Evolutionary conservation across 2,888 invertebrate genomes (phyloP), one percentile per base, ranked within the genome.

Genomic region (Pollenia griseotomentosa): DNA sequence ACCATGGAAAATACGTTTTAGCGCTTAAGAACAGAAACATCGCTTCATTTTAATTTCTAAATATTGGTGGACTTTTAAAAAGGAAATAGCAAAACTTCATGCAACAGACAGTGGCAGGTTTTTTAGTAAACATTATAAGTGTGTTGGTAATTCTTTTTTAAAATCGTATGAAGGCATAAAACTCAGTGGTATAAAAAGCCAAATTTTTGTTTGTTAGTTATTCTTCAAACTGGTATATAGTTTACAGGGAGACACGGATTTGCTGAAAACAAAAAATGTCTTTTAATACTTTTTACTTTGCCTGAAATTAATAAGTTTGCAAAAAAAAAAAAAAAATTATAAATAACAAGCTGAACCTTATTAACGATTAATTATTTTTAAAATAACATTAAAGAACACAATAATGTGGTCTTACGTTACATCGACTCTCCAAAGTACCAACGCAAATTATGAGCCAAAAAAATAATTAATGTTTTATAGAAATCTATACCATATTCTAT

Each of bases 1-100:
- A 71, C 83, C 83, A 71, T 77, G 70, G 70, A 44, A 51, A 75
- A 73, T 59, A 55, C 12, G 12, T 23, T 44, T 44, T 44, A 6
- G 12, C 55, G 3, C 63, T 12, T 55, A 65, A 6, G 16, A 12
- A 55, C 10, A 9, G 11, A 23, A 66, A 46, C 40, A 48, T 48
- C 46, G 44, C 42, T 33, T 16, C 53, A 9, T 33, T 33, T 33
- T 11, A 46, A 33, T 63, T 51, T 59, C 44, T 33, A 40, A 40
- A n/a, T 55, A 71, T 6, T 23, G 6, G 4, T 14, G 14, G 19
- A 48, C 7, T 16, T 61, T 48, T 33, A 4, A 10, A 40, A 55
- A 12, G n/a, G 44, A 51, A 51, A 16, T 9, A 19, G 48, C 19
- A 63, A 0, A 42, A 40, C 2, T 42, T 46, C 2, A 33, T 33